These are phyloP conservation scores for Ctenodactylus gundi DNA, from an alignment of 2,113 vertebrate genomes.

Conservation along the genomic window DNA sequence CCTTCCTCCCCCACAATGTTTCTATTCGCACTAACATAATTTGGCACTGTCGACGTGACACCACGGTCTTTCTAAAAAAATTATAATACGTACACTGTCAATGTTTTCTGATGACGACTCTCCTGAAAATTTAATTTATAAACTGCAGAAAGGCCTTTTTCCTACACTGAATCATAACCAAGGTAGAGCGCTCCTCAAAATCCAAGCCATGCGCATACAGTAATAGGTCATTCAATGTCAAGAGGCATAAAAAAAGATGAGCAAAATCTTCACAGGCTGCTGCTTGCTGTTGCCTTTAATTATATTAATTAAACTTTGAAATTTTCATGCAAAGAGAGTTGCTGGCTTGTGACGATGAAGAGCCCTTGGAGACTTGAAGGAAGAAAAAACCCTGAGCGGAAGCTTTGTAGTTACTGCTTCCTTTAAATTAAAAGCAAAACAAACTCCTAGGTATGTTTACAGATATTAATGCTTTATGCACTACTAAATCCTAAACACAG, in stretches of 20 bases:
- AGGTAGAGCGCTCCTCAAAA: slow-evolving; percentile 79
- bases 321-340: slow-evolving; percentile 89
- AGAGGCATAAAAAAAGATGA: slow-evolving; percentile 94
- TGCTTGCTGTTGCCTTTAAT: slow-evolving; percentile 98
- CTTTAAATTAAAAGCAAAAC: slow-evolving; percentile 79
- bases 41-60: slow-evolving; percentile 92
- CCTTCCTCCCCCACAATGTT: slow-evolving; percentile 90
- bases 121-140: slow-evolving; percentile 85
- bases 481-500: slow-evolving; percentile 83
- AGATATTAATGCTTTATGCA: slow-evolving; percentile 85
- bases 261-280: slow-evolving; percentile 96
- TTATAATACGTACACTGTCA: slow-evolving; percentile 86
- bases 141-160: slow-evolving; percentile 89
- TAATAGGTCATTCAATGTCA: slow-evolving; percentile 97
- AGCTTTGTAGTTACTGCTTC: slow-evolving; percentile 83
- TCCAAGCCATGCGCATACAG: slow-evolving; percentile 81
- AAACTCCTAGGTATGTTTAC: slow-evolving; percentile 84
- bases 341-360: slow-evolving; percentile 87
- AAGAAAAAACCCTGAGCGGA: slow-evolving; percentile 82
- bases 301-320: slow-evolving; percentile 99
- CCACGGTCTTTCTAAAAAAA: slow-evolving; percentile 86
- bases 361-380: slow-evolving; percentile 85
- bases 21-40: slow-evolving; percentile 92
- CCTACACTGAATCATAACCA: slow-evolving; percentile 74
- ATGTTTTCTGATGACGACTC: slow-evolving; percentile 77